phyloP scores from a whole-genome alignment of 92 coral and sea anemone genomes.

The Porites rus region DNA sequence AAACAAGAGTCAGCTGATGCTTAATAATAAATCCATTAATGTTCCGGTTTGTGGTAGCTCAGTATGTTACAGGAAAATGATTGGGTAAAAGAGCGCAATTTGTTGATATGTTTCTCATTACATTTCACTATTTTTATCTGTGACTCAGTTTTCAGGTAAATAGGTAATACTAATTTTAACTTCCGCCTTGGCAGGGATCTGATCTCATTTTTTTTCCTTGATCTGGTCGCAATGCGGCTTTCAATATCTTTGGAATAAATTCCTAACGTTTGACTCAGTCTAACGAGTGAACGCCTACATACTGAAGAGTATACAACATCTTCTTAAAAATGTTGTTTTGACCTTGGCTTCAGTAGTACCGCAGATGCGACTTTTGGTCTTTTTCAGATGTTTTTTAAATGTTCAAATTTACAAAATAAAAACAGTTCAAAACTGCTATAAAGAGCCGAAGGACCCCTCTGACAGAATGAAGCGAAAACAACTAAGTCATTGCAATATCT shows the following conservation, averaged over 20 bases:
- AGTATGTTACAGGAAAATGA: conserved; percentile 1
- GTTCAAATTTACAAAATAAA: neutral
- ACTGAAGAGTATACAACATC: neutral
- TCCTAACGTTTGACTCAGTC: too few relatives aligned
- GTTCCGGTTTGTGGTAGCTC: conserved; percentile 13
- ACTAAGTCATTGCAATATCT: neutral
- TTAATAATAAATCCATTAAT: neutral
- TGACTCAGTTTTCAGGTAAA: conserved; percentile 15
- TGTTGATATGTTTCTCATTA: conserved; percentile 24
- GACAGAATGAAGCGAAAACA: neutral
- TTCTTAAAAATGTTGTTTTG: neutral
- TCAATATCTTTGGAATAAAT: neutral
- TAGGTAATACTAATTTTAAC: conserved; percentile 8
- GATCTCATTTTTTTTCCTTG: neutral
- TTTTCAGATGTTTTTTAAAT: neutral
- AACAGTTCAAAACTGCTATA: neutral
- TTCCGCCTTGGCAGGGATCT: neutral
- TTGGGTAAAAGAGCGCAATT: conserved; percentile 25
- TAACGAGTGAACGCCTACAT: too few relatives aligned
- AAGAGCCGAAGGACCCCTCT: neutral
- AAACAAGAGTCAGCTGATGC: neutral
- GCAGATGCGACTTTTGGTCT: neutral
- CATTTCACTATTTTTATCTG: conserved; percentile 32
- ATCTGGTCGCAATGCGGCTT: neutral
- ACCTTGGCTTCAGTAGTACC: neutral